These are phyloP conservation scores for Hofmannophila pseudospretella DNA, from an alignment of 2,888 invertebrate genomes.

Conservation along the genomic window DNA sequence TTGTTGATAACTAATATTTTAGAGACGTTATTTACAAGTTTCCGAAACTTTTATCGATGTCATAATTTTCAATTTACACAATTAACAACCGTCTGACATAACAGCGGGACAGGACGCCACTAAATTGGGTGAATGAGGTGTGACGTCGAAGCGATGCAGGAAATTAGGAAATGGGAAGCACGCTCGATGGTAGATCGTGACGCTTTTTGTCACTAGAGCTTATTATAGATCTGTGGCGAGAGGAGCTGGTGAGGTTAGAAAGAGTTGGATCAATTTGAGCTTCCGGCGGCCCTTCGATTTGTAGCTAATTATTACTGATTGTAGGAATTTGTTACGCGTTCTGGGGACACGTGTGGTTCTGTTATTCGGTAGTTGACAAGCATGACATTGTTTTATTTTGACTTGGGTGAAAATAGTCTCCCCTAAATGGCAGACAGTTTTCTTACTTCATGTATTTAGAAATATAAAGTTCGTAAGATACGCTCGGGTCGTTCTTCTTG, in stretches of 20 bases:
- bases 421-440: no score
- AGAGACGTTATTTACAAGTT: neutral
- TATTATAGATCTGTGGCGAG: constrained; percentile 19
- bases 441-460: no score
- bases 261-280: constrained; percentile 26
- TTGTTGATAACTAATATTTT: neutral
- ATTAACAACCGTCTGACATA: constrained; percentile 5
- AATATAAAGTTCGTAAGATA: no score
- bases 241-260: neutral
- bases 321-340: constrained; percentile 14
- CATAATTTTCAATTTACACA: neutral
- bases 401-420: no score
- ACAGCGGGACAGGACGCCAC: constrained; percentile 28
- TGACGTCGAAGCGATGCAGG: constrained; percentile 43
- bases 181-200: constrained; percentile 17
- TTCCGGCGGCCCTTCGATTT: constrained; percentile 29
- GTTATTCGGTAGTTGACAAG: neutral
- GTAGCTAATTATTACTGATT: constrained; percentile 28
- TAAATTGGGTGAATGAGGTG: constrained; percentile 47
- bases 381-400: no score
- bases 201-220: constrained; percentile 20
- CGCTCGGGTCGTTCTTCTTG: no score
- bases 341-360: constrained; percentile 1
- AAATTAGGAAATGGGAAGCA: constrained; percentile 61
- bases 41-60: neutral